Evolutionary conservation across 2,113 vertebrate species (phyloP).

Genomic region (Tenrec ecaudatus): DNA sequence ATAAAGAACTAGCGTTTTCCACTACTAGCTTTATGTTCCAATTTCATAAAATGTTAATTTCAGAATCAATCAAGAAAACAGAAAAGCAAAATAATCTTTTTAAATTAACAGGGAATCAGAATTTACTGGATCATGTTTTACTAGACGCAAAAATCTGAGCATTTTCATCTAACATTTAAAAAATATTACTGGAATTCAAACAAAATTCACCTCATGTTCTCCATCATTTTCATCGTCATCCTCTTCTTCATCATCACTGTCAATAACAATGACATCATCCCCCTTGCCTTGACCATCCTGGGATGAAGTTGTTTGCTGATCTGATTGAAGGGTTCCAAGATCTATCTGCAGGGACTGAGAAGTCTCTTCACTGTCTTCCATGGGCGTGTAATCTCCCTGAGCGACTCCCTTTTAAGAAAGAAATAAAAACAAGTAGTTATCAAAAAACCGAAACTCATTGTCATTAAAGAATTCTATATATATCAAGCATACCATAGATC

Average conservation of each 20-base stretch:
- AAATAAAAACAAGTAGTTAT: not conserved
- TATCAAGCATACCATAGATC: not conserved
- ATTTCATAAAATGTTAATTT: conserved; percentile 16
- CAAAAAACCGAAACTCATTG: conserved; percentile 21
- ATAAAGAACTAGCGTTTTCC: not conserved
- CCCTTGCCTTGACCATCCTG: conserved; percentile 89
- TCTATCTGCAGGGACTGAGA: conserved; percentile 91
- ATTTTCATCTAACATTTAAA: not conserved
- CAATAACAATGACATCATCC: conserved; percentile 95
- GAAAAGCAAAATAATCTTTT: not conserved
- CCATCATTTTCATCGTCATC: conserved; percentile 95
- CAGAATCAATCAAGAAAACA: conserved; percentile 34
- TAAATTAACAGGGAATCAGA: not conserved
- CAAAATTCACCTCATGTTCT: conserved; percentile 88
- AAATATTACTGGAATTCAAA: not conserved
- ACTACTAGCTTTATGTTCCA: not conserved
- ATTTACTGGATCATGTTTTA: not conserved
- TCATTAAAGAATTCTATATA: too few relatives aligned
- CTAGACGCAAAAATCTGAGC: not conserved
- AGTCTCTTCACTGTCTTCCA: conserved; percentile 91
- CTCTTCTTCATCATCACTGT: conserved; percentile 94
- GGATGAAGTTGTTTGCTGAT: conserved; percentile 88
- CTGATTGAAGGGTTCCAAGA: conserved; percentile 88
- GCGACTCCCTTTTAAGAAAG: conserved; percentile 88
- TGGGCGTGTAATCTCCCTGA: conserved; percentile 90